Evolutionary conservation across 2,888 invertebrate species (phyloP), one percentile per base, ranked within the genome.

Genomic region (Trichogramma evanescens): DNA sequence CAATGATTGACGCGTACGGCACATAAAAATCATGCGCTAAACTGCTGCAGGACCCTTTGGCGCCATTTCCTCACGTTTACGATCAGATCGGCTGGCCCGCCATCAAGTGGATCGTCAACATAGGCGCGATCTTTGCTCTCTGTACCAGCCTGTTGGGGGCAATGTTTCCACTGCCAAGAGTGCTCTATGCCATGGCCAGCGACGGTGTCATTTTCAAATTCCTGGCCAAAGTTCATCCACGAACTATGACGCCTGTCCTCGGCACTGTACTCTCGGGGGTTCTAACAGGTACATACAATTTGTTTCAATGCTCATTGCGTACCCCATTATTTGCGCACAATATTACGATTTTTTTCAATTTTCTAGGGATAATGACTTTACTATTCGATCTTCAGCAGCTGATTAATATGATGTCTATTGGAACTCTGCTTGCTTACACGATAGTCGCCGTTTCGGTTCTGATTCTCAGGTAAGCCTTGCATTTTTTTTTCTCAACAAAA

Each of bases 381-480:
- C 75, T 95, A n/a, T 93, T 96, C 77, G 89, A 95, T 79, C 80
- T 95, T 63, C 86, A 91, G 63, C 94, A 95, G 73, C 80, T 96
- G 60, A 94, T 96, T 63, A 93, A 96, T 72, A 95, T 96, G 89
- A 94, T 96, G 93, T 95, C 95, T 6, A 95, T 96, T 69, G 93
- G 93, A 8, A 93, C 93, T 0, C 80, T 94, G 1, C 81, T 93
- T 56, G 94, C 94, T 0, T 95, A 95, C 75, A 91, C 93, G 3
- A 93, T 95, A 66, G 95, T 96, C 1, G 92, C 94, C 1, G 86
- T 93, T 60, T 91, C 93, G 69, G 93, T 96, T 2, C 82, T 95
- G 6, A 86, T 96, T 56, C 82, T 95, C 43, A 88, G 95, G 83
- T 95, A 83, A 70, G n/a, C 13, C 39, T 50, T 49, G n/a, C 4